These are phyloP conservation scores for Apodemia mormo DNA, from an alignment of 2,888 invertebrate species.

Conservation along the genomic window DNA sequence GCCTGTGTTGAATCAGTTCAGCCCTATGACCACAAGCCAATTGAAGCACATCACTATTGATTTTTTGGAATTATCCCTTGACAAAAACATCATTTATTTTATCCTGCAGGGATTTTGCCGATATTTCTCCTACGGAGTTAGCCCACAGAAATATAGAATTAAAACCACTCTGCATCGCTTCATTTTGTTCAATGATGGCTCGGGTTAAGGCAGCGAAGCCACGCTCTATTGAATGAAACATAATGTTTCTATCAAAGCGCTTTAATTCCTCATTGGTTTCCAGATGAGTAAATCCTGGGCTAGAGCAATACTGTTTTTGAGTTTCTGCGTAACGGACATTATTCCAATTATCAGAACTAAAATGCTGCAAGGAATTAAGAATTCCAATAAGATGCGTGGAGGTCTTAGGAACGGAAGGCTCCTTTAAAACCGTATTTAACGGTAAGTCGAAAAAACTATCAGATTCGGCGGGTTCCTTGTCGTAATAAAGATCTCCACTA, in stretches of 20 bases:
- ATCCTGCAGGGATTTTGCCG: constrained; percentile 26
- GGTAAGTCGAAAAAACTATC: neutral
- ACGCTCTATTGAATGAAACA: constrained; percentile 27
- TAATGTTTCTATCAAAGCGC: constrained; percentile 23
- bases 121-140: constrained; percentile 10
- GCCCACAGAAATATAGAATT: constrained; percentile 27
- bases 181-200: constrained; percentile 34
- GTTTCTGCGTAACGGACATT: constrained; percentile 5
- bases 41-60: neutral
- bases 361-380: neutral
- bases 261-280: constrained; percentile 33
- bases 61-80: neutral
- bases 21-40: constrained; percentile 1
- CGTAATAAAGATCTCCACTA: neutral
- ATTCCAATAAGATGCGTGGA: neutral
- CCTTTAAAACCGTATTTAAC: neutral
- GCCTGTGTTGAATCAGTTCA: neutral
- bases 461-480: neutral
- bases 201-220: constrained; percentile 34
- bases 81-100: constrained; percentile 25
- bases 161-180: constrained; percentile 26
- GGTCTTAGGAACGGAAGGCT: neutral
- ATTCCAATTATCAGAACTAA: constrained; percentile 7
- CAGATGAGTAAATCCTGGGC: constrained; percentile 28
- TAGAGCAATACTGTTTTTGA: constrained; percentile 10